Conservation (phyloP, 1,140 invertebrate species). For the Brachionus asplanchnoidis region DNA sequence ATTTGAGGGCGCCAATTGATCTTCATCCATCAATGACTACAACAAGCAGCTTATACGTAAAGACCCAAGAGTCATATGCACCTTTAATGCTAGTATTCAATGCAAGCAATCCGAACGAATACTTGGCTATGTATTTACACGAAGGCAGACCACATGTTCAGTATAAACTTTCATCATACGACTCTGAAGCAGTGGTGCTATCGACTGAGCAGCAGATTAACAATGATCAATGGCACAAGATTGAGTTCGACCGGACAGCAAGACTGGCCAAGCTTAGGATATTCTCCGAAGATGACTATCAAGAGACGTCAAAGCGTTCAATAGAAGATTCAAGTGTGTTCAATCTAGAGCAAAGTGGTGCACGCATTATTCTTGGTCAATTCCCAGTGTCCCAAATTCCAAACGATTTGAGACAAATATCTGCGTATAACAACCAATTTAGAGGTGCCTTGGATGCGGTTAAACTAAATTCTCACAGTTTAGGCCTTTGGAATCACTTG, state of each 20-base stretch:
- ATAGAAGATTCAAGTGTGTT: conserved; percentile 15
- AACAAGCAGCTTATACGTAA: not conserved
- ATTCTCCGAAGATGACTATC: not conserved
- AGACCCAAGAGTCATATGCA: not conserved
- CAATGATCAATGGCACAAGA: conserved; percentile 35
- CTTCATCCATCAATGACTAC: conserved; percentile 26
- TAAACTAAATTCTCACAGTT: not conserved
- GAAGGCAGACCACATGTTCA: conserved; percentile 14
- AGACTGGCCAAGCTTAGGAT: not conserved
- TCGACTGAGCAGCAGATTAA: not conserved
- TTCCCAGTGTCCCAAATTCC: conserved; percentile 18
- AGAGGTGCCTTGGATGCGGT: conserved; percentile 1
- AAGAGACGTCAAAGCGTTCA: not conserved
- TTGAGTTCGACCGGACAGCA: conserved; percentile 10
- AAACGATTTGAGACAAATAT: not conserved
- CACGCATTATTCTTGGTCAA: conserved; percentile 14
- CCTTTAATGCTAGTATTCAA: conserved; percentile 4
- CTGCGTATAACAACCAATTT: not conserved
- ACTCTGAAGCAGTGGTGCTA: not conserved
- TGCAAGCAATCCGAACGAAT: conserved; percentile 28
- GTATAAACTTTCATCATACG: conserved; percentile 9
- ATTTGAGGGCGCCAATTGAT: not conserved
- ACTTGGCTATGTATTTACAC: not conserved
- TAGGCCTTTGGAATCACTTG: conserved; percentile 27
- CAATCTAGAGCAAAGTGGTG: conserved; percentile 22